Percentiles rank a stretch among this genome's conserved stretches.
phyloP scores from a whole-genome alignment of 2,113 vertebrate species.

The Notarius quadriscutis region DNA sequence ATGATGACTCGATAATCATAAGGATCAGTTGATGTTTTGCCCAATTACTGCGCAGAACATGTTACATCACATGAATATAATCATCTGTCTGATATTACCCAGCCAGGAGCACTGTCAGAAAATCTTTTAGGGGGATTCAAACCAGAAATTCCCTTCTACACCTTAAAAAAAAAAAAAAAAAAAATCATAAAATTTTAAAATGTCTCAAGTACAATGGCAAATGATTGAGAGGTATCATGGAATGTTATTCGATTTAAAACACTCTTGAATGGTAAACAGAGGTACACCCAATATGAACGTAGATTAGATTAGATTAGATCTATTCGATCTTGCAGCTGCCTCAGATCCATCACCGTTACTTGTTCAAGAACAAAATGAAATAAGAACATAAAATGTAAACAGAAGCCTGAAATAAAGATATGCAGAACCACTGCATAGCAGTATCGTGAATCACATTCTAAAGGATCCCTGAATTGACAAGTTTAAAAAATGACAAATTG shows the following conservation, averaged over 20 bases:
- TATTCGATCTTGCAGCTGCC: not conserved
- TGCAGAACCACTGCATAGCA: not conserved
- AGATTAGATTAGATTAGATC: not conserved
- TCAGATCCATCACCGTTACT: not conserved
- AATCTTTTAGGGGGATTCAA: conserved; percentile 6
- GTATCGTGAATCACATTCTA: not conserved
- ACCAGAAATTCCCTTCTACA: not conserved
- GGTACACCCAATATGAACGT: not conserved
- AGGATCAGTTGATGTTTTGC: not conserved
- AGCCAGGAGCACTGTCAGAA: not conserved
- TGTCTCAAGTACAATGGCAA: not conserved
- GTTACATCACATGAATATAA: not conserved
- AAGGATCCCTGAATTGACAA: not conserved
- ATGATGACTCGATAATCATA: not conserved
- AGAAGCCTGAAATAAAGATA: not conserved
- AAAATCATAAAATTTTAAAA: not conserved
- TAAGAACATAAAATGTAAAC: not conserved
- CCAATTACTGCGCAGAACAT: not conserved
- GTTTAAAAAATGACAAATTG: not conserved
- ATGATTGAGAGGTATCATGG: not conserved
- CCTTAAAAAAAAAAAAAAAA: not conserved
- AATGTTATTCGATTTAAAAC: not conserved
- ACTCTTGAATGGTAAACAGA: not conserved
- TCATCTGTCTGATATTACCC: not conserved
- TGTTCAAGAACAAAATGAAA: not conserved